A percentile compares a stretch with the other conserved stretches of the same genome.
phyloP scores from a whole-genome alignment of 1,140 invertebrate genomes.

The Camponotus floridanus region DNA sequence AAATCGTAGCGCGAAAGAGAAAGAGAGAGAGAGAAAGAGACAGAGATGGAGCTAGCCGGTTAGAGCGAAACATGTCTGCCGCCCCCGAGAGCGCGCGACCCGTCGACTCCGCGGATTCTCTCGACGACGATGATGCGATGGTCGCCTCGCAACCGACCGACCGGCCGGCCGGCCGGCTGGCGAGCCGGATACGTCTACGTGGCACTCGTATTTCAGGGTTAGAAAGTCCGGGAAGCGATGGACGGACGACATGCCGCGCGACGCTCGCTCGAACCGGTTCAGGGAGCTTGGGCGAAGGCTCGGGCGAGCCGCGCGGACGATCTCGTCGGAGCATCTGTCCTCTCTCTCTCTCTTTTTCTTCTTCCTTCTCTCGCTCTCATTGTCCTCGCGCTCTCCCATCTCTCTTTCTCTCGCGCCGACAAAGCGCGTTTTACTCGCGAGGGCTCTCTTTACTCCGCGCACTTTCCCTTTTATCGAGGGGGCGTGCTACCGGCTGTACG shows the following conservation, averaged over 20 bases:
- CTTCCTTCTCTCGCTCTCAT: neutral
- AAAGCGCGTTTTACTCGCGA: conserved; percentile 18
- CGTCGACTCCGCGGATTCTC: neutral
- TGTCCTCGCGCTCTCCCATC: neutral
- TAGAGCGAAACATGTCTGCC: conserved; percentile 43
- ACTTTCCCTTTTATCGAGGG: conserved; percentile 56
- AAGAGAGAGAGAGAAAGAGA: neutral
- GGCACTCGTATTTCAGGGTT: conserved; percentile 55
- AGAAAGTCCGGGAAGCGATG: conserved; percentile 2
- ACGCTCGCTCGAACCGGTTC: conserved; percentile 48
- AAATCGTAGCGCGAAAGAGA: neutral
- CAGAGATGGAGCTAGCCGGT: neutral
- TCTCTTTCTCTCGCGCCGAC: conserved; percentile 25
- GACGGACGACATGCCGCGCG: conserved; percentile 7
- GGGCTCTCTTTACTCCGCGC: conserved; percentile 42
- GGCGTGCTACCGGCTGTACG: conserved; percentile 38
- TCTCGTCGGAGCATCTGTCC: conserved; percentile 45
- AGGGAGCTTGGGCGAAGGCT: neutral
- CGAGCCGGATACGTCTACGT: conserved; percentile 37
- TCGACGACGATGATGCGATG: neutral
- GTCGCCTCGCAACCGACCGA: neutral
- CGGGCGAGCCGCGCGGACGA: conserved; percentile 14
- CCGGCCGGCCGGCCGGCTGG: conserved; percentile 19
- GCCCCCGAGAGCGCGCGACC: conserved; percentile 1
- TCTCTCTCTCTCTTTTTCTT: conserved; percentile 2